Evolutionary conservation across 92 coral and sea anemone genomes (phyloP).

Genomic region (Zoanthus sansibaricus): DNA sequence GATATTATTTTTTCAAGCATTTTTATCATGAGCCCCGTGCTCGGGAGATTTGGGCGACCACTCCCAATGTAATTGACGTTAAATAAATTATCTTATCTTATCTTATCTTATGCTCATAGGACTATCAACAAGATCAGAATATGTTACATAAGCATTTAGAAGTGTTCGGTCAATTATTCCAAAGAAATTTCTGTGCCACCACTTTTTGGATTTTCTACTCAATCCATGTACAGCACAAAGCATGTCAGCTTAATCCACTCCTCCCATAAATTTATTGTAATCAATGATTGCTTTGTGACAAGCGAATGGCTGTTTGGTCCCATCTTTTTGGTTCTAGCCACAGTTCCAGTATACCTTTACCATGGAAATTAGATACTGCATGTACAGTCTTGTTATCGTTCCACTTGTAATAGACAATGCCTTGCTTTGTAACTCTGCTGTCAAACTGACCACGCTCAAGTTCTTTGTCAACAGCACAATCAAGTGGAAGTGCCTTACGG

Average conservation of each 20-base stretch:
- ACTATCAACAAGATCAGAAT: neutral
- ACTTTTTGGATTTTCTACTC: conserved; percentile 62
- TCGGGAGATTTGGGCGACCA: no score
- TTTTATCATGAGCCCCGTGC: no score
- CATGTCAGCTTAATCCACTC: conserved; percentile 71
- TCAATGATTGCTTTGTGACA: neutral
- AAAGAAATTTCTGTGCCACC: conserved; percentile 67
- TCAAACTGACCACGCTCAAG: neutral
- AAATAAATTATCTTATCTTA: no score
- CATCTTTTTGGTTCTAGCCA: conserved; percentile 8
- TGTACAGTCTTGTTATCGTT: conserved; percentile 68
- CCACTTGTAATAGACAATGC: conserved; percentile 65
- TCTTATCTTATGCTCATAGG: no score
- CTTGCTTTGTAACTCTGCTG: conserved; percentile 32
- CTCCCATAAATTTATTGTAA: neutral
- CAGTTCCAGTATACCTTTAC: conserved; percentile 40
- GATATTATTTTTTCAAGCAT: no score
- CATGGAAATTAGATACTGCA: conserved; percentile 73
- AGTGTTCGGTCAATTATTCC: conserved; percentile 66
- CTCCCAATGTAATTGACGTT: no score
- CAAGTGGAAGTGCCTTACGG: conserved; percentile 32
- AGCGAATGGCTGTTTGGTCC: neutral
- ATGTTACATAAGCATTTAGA: conserved; percentile 64
- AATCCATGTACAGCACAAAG: conserved; percentile 66
- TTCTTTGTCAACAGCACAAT: no score